These are phyloP conservation scores for Andinoacara biseriatus DNA, from an alignment of 2,113 vertebrate genomes.

Conservation along the genomic window DNA sequence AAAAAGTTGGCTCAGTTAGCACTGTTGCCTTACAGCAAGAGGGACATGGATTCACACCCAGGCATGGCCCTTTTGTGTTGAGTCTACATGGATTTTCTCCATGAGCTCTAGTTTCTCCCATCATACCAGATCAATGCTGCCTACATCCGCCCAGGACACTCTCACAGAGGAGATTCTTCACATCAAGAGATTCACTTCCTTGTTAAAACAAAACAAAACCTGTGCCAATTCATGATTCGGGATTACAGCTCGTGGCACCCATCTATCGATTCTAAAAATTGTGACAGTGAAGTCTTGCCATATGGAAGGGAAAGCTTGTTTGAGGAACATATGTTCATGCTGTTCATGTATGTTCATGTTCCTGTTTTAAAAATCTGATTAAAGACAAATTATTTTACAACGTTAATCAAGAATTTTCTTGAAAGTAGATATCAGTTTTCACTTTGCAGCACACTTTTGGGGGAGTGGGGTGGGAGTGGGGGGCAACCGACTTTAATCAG, in stretches of 20 bases:
- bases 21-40: neutral
- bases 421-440: neutral
- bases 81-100: neutral
- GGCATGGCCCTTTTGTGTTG: neutral
- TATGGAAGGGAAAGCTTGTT: neutral
- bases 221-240: neutral
- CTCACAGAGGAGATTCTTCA: too few species aligned
- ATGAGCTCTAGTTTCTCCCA: neutral
- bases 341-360: too few species aligned
- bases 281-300: neutral
- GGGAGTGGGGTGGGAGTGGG: neutral
- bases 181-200: too few species aligned
- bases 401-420: too few species aligned
- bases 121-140: neutral
- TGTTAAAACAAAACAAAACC: too few species aligned
- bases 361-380: too few species aligned
- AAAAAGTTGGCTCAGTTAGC: neutral
- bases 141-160: too few species aligned
- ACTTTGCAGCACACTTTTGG: neutral
- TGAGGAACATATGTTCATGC: neutral
- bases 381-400: neutral
- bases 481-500: neutral
- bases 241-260: neutral
- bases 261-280: neutral
- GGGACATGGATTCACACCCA: neutral